Evolutionary conservation across 2,888 invertebrate species (phyloP), one percentile per base, ranked within the genome.

Genomic region (Ernsta delagoae): DNA sequence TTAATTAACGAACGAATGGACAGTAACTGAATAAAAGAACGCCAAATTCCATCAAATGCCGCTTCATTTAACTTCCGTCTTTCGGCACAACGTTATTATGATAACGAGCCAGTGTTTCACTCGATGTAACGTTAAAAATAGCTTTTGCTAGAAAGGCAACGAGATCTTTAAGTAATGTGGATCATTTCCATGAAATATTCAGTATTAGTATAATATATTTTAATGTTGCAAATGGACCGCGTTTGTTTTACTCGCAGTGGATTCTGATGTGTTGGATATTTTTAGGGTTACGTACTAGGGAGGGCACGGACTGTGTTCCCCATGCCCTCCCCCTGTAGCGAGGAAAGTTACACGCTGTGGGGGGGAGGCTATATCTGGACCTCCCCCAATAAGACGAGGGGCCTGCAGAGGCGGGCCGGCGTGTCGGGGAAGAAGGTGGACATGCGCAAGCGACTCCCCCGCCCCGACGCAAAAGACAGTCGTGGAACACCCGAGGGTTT

Each of bases 91-190:
- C 36, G 57, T 65, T 65, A 65, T 57, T 43, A 65, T 63, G 7
- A 63, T 45, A 67, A 39, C 48, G 34, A 60, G 11, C 36, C 5
- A 34, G 31, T 67, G 61, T 61, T 67, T 67, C 54, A 43, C 60
- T 67, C 45, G 67, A 67, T 61, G 61, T 54, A 56, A 67, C 36
- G 67, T 67, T 56, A 67, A 67, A 66, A 66, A 67, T 61, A 45
- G 56, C 67, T 67, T 60, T 67, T 61, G 67, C 61, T 56, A 39
- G 54, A 60, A 61, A 54, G 2, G 36, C 60, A 67, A 56, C 43
- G 60, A 53, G 59, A 48, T 54, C 59, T 60, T 53, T 41, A 54
- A 60, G 60, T 53, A 43, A 66, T 54, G 66, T 66, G 43, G 54
- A 67, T 66, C 53, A 66, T 66, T 66, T 50, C 16, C 66, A 60